Conservation (phyloP, 2,113 vertebrate species). For the Amphilophus citrinellus region DNA sequence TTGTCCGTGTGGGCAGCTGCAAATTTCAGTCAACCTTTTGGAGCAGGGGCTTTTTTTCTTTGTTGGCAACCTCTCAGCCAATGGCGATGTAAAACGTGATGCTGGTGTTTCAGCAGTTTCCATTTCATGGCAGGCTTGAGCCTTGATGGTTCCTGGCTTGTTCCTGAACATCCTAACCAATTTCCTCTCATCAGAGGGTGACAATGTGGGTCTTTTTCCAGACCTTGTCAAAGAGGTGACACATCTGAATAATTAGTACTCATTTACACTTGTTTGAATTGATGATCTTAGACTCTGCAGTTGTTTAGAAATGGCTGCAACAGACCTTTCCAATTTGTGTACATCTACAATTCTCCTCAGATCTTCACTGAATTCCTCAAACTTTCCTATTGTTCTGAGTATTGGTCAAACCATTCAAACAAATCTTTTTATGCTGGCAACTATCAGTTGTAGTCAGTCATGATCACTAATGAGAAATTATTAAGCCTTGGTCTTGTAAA, state of each 20-base stretch:
- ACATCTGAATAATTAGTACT: too few species aligned
- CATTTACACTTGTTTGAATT: too few species aligned
- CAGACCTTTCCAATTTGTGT: too few species aligned
- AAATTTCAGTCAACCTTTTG: neutral
- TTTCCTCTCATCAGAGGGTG: too few species aligned
- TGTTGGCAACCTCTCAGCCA: neutral
- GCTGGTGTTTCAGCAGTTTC: neutral
- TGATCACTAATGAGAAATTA: neutral
- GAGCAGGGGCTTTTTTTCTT: neutral
- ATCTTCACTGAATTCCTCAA: neutral
- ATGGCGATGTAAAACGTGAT: neutral
- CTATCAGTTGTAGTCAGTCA: neutral
- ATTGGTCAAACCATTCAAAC: neutral
- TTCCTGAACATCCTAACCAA: too few species aligned
- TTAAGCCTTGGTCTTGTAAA: neutral
- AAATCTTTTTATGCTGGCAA: neutral
- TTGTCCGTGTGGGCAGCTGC: neutral
- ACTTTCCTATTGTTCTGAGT: neutral
- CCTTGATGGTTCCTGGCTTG: neutral
- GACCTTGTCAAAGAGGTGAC: too few species aligned
- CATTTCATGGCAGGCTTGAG: neutral
- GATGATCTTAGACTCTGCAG: too few species aligned
- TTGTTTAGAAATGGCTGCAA: too few species aligned
- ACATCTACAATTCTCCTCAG: neutral
- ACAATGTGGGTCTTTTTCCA: too few species aligned